These are phyloP conservation scores for Geopemphigus sp. DNA, from an alignment of 1,140 invertebrate genomes.

Conservation along the genomic window DNA sequence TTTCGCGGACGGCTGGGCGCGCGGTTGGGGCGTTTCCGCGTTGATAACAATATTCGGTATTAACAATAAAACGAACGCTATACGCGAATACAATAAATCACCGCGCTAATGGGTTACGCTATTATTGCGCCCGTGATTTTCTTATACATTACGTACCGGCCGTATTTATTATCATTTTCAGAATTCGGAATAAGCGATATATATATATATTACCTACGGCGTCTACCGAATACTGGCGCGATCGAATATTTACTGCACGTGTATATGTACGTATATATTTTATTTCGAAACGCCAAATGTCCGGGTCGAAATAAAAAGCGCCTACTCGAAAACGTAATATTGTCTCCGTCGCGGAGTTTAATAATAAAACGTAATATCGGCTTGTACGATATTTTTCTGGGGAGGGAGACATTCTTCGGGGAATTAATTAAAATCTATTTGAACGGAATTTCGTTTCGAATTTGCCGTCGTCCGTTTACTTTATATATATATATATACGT, in stretches of 20 bases:
- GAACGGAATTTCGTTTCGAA: not conserved
- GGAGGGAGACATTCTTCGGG: not conserved
- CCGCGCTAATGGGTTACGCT: constrained; percentile 24
- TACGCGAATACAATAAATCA: constrained; percentile 4
- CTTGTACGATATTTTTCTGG: constrained; percentile 5
- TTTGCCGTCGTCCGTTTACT: not conserved
- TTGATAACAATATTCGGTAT: not conserved
- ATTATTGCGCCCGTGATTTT: constrained; percentile 12
- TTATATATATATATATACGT: not conserved
- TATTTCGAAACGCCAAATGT: not conserved
- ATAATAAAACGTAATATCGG: constrained; percentile 9
- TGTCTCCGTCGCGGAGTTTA: not conserved
- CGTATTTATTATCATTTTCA: constrained; percentile 8
- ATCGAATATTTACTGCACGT: not conserved
- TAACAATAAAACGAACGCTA: not conserved
- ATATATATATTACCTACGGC: constrained; percentile 3
- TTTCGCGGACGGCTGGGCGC: no score
- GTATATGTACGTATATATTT: not conserved
- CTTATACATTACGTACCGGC: not conserved
- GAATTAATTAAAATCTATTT: constrained; percentile 24
- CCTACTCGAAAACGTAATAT: not conserved
- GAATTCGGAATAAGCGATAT: constrained; percentile 20
- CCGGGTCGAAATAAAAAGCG: not conserved
- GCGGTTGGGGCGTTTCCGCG: no score
- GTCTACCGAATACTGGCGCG: not conserved